A percentile compares a stretch with the other conserved stretches of the same genome.
Evolutionary conservation across 2,113 vertebrate genomes (phyloP).

Genomic region (Petaurus breviceps): DNA sequence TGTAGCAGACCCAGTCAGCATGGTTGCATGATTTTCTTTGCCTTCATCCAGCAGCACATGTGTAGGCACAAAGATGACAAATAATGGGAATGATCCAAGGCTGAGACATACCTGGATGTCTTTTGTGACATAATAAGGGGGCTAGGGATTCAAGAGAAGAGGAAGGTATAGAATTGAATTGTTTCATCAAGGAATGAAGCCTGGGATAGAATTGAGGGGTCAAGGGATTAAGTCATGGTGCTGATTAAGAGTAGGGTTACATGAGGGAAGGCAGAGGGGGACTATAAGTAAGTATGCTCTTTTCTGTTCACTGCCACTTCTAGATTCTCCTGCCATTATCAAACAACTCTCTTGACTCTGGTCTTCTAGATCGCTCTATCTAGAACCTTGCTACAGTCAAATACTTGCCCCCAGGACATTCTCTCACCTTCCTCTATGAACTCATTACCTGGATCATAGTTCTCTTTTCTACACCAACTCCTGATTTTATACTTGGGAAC

Average conservation of each 20-base stretch:
- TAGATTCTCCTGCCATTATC: no score
- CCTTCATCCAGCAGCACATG: neutral
- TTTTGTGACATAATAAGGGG: neutral
- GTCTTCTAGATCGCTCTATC: neutral
- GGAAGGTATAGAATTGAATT: neutral
- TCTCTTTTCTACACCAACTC: neutral
- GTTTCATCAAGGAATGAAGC: neutral
- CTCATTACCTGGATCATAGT: neutral
- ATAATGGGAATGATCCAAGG: neutral
- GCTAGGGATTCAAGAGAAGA: neutral
- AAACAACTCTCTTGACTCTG: neutral
- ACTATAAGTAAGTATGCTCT: neutral
- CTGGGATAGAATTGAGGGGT: neutral
- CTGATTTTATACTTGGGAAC: neutral
- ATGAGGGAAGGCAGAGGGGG: neutral
- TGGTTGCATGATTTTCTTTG: neutral
- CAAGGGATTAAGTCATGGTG: neutral
- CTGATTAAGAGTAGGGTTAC: neutral
- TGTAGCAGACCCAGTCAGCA: neutral
- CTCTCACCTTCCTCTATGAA: neutral
- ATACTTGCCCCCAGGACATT: neutral
- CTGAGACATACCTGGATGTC: neutral
- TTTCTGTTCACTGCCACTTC: neutral
- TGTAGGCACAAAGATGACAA: neutral
- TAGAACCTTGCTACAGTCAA: neutral